phyloP scores from a whole-genome alignment of 2,113 vertebrate species.

The Diadophis punctatus region DNA sequence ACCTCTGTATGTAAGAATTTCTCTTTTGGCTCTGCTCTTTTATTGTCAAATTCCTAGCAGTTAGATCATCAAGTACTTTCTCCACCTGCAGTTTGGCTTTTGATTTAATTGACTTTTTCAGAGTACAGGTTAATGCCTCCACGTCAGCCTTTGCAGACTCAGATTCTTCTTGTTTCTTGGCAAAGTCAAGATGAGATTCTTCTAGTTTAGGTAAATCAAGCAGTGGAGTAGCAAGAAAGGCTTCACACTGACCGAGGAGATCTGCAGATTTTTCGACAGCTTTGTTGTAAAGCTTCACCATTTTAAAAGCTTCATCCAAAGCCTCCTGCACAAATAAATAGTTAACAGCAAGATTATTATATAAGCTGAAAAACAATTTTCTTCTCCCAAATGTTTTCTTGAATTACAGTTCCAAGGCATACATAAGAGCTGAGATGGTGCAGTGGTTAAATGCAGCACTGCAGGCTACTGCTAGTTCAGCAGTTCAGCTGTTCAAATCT shows the following conservation, averaged over 20 bases:
- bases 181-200: slow-evolving; percentile 45
- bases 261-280: slow-evolving; percentile 53
- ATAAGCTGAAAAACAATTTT: not conserved
- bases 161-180: slow-evolving; percentile 67
- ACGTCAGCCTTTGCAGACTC: slow-evolving; percentile 65
- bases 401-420: not conserved
- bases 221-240: slow-evolving; percentile 42
- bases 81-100: slow-evolving; percentile 66
- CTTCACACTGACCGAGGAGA: slow-evolving; percentile 65
- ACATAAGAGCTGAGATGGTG: too few relatives aligned
- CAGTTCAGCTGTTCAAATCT: too few relatives aligned
- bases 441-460: too few relatives aligned
- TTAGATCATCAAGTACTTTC: slow-evolving; percentile 66
- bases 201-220: slow-evolving; percentile 49
- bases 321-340: slow-evolving; percentile 62
- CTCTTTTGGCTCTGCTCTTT: slow-evolving; percentile 62
- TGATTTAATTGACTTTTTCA: slow-evolving; percentile 62
- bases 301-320: slow-evolving; percentile 64
- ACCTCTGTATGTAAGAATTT: slow-evolving; percentile 58
- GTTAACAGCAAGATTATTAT: not conserved
- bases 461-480: too few relatives aligned
- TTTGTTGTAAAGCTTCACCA: slow-evolving; percentile 61
- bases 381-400: not conserved
- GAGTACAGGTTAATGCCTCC: slow-evolving; percentile 55
- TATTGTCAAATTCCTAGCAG: slow-evolving; percentile 66